These are phyloP conservation scores for Odiellus spinosus DNA, from an alignment of 2,888 invertebrate species.

Conservation along the genomic window DNA sequence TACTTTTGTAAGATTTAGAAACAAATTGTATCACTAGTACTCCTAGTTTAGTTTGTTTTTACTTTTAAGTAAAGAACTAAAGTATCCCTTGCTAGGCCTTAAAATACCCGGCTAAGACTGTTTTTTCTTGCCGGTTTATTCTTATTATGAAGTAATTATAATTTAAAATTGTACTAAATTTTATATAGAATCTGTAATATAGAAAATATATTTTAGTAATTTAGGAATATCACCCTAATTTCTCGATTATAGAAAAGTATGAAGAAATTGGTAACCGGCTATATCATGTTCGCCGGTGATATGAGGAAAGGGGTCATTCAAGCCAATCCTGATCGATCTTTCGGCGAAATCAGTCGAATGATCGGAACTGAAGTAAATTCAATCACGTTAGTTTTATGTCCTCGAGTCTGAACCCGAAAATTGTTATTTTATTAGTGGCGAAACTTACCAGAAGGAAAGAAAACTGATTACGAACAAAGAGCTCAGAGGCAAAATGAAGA, in stretches of 20 bases:
- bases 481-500: conserved; percentile 60
- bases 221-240: too few relatives aligned
- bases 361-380: conserved; percentile 48
- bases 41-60: too few relatives aligned
- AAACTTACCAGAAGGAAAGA: conserved; percentile 66
- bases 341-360: conserved; percentile 64
- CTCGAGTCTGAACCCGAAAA: not conserved
- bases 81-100: too few relatives aligned
- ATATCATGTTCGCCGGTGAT: conserved; percentile 95
- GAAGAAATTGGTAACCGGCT: conserved; percentile 81
- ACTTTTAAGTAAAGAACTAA: too few relatives aligned
- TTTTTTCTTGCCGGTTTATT: too few relatives aligned
- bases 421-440: conserved; percentile 53
- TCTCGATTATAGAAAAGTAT: conserved; percentile 36
- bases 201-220: too few relatives aligned
- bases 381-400: not conserved
- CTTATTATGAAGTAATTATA: too few relatives aligned
- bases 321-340: conserved; percentile 83
- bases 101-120: too few relatives aligned
- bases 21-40: too few relatives aligned
- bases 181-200: too few relatives aligned
- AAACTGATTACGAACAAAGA: conserved; percentile 85
- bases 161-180: too few relatives aligned
- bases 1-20: too few relatives aligned
- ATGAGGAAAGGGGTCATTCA: conserved; percentile 79